A percentile compares a stretch with the other conserved stretches of the same genome.
phyloP scores from a whole-genome alignment of 2,888 invertebrate species.

The Luperina testacea region DNA sequence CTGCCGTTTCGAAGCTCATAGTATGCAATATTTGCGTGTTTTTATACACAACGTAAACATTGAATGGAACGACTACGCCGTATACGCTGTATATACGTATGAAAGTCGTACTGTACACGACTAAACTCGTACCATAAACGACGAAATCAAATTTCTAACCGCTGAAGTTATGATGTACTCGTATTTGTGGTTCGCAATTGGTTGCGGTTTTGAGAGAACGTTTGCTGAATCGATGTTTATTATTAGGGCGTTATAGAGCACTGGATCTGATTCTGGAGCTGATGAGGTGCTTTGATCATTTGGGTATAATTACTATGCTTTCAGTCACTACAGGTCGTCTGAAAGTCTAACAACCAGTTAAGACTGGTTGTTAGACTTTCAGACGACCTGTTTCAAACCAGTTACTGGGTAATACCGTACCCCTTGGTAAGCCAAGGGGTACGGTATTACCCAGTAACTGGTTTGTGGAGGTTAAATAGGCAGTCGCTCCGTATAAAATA shows the following conservation, averaged over 20 bases:
- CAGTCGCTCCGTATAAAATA: too few relatives aligned
- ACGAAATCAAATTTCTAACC: constrained; percentile 50
- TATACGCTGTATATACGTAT: not conserved
- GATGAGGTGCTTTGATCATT: not conserved
- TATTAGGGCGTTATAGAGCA: too few relatives aligned
- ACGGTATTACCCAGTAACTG: too few relatives aligned
- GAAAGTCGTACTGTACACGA: constrained; percentile 24
- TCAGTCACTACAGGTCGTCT: not conserved
- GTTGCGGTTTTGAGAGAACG: constrained; percentile 26
- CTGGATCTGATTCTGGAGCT: too few relatives aligned
- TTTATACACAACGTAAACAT: constrained; percentile 48
- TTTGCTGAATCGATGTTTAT: constrained; percentile 15
- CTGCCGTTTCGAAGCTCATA: constrained; percentile 3
- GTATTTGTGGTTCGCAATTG: constrained; percentile 33
- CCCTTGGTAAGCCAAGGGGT: too few relatives aligned
- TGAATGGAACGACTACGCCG: constrained; percentile 21
- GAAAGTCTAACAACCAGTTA: not conserved
- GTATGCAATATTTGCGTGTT: constrained; percentile 38
- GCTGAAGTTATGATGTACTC: constrained; percentile 30
- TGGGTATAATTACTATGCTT: not conserved
- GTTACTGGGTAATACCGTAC: too few relatives aligned
- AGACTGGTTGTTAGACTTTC: too few relatives aligned
- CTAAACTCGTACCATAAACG: constrained; percentile 31
- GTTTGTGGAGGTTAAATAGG: too few relatives aligned
- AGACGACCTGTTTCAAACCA: too few relatives aligned